Conservation (phyloP, 2,888 invertebrate genomes). For the Ariolimax columbianus region DNA sequence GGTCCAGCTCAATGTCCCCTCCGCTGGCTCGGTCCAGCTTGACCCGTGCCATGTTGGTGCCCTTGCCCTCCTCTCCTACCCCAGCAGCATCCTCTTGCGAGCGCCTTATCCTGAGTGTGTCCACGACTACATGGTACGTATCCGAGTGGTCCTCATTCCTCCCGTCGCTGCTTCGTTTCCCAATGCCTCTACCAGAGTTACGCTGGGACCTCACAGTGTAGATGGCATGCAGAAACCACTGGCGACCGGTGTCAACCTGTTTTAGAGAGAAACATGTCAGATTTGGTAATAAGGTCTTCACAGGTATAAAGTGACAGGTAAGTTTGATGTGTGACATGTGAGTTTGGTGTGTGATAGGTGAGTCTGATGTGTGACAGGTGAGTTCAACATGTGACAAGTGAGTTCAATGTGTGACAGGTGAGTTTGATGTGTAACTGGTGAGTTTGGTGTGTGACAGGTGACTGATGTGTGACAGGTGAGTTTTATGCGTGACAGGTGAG, state of each 20-base stretch:
- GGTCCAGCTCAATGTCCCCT: conserved; percentile 58
- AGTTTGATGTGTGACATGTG: too few species aligned
- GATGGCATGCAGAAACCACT: conserved; percentile 75
- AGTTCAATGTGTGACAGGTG: too few species aligned
- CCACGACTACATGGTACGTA: conserved; percentile 21
- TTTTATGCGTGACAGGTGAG: too few species aligned
- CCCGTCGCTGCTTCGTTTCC: conserved; percentile 57
- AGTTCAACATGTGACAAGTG: too few species aligned
- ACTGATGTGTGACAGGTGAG: too few species aligned
- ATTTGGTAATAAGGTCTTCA: too few species aligned
- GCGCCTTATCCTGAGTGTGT: conserved; percentile 52
- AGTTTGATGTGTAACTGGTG: too few species aligned
- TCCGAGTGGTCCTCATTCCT: neutral
- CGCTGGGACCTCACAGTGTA: conserved; percentile 66
- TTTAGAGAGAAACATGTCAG: neutral
- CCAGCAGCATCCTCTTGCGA: conserved; percentile 59
- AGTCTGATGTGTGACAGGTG: too few species aligned
- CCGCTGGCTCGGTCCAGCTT: conserved; percentile 57
- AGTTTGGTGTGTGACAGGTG: too few species aligned
- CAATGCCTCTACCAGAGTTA: conserved; percentile 55
- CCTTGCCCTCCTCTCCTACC: conserved; percentile 63
- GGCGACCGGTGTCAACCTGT: conserved; percentile 70
- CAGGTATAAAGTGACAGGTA: too few species aligned
- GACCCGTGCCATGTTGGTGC: conserved; percentile 72
- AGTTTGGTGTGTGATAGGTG: too few species aligned